Percentiles rank a stretch among this genome's conserved stretches.
These are phyloP conservation scores for Cheilosia pagana DNA, from an alignment of 2,888 invertebrate genomes.

Conservation along the genomic window DNA sequence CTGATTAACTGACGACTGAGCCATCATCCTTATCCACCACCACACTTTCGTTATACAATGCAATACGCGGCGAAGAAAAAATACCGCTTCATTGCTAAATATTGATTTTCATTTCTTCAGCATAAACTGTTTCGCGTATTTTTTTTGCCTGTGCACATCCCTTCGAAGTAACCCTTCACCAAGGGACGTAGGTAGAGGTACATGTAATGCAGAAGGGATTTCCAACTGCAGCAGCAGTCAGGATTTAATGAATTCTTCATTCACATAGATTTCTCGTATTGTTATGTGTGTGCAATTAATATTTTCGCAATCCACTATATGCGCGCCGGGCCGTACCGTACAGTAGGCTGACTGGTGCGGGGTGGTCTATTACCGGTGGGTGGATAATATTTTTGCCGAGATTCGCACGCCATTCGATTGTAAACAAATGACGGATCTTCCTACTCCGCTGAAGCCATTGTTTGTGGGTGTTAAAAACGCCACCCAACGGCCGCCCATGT, in stretches of 20 bases:
- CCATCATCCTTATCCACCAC: constrained; percentile 15
- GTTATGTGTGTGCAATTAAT: constrained; percentile 75
- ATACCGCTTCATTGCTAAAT: constrained; percentile 69
- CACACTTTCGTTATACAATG: constrained; percentile 9
- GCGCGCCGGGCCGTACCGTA: not conserved
- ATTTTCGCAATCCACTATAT: constrained; percentile 63
- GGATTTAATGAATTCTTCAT: constrained; percentile 75
- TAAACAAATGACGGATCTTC: constrained; percentile 64
- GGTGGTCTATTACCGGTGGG: constrained; percentile 68
- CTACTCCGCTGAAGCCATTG: constrained; percentile 36
- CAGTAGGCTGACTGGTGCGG: constrained; percentile 1
- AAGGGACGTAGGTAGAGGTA: not conserved
- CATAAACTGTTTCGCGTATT: constrained; percentile 44
- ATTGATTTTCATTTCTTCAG: constrained; percentile 72
- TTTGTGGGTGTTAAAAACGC: constrained; percentile 66
- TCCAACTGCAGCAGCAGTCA: constrained; percentile 53
- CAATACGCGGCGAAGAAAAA: constrained; percentile 27
- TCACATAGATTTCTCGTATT: constrained; percentile 72
- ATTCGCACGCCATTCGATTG: constrained; percentile 67
- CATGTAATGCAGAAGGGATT: constrained; percentile 25
- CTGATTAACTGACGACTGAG: constrained; percentile 73
- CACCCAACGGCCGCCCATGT: constrained; percentile 4
- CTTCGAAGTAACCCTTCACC: constrained; percentile 19
- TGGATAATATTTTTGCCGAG: constrained; percentile 41
- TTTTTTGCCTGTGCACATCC: not conserved